phyloP scores from a whole-genome alignment of 2,797 vertebrate genomes.

The Echeneis naucrates region DNA sequence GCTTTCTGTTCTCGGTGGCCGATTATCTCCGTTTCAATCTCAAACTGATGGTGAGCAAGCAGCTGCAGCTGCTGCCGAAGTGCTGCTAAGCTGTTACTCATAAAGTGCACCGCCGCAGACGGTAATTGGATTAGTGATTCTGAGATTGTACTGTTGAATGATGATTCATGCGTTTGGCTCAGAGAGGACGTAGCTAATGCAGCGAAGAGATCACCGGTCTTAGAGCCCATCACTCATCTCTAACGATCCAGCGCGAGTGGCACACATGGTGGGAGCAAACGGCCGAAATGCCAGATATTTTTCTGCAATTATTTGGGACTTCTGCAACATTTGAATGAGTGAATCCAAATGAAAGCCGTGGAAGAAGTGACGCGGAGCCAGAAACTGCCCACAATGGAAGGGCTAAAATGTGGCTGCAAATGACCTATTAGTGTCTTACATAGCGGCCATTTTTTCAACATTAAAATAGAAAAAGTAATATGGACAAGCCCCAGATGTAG shows the following conservation, averaged over 20 bases:
- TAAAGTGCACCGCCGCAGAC: background rate
- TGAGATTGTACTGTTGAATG: slow-evolving; percentile 23
- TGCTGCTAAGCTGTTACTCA: slow-evolving; percentile 8
- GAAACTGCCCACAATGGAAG: background rate
- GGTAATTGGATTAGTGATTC: slow-evolving; percentile 15
- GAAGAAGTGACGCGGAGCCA: background rate
- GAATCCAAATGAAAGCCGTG: background rate
- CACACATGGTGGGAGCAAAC: no score
- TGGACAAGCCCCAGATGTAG: no score
- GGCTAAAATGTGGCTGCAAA: background rate
- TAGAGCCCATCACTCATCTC: slow-evolving; percentile 4
- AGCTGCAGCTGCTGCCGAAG: background rate
- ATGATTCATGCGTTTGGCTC: slow-evolving; percentile 23
- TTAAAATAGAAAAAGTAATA: no score
- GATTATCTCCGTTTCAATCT: no score
- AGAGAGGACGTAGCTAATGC: background rate
- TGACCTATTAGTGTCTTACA: no score
- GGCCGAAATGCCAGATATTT: no score
- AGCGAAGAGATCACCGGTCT: background rate
- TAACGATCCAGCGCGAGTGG: background rate
- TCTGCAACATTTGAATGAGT: background rate
- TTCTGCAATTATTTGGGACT: background rate
- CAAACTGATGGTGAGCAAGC: background rate
- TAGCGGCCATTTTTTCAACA: no score
- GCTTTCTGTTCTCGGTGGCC: background rate